These are phyloP conservation scores for Gnathonemus longibarbis DNA, from an alignment of 2,113 vertebrate species.

Conservation along the genomic window DNA sequence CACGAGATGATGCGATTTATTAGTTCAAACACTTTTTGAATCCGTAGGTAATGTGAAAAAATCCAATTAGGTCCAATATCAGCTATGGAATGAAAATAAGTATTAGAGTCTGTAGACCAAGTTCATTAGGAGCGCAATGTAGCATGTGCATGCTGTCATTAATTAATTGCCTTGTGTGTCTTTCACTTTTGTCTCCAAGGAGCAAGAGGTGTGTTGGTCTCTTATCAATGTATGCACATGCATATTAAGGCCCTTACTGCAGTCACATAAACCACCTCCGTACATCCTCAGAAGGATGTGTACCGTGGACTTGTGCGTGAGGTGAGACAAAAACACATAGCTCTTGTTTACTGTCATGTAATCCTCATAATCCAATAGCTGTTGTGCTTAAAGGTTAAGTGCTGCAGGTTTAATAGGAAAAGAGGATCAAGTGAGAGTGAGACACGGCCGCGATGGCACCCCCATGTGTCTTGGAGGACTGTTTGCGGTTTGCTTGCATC, in stretches of 20 bases:
- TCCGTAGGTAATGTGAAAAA: neutral
- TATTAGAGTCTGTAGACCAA: neutral
- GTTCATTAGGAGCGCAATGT: neutral
- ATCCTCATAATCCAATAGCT: slow-evolving; percentile 53
- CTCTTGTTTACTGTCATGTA: slow-evolving; percentile 48
- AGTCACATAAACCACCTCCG: slow-evolving; percentile 11
- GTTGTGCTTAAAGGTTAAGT: slow-evolving; percentile 32
- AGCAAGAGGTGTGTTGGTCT: neutral
- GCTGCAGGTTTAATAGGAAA: slow-evolving; percentile 43
- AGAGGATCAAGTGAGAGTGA: slow-evolving; percentile 35
- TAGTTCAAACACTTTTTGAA: slow-evolving; percentile 42
- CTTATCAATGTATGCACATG: neutral
- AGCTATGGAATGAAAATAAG: slow-evolving; percentile 2
- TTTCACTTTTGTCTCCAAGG: neutral
- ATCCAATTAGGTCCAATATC: neutral
- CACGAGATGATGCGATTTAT: neutral
- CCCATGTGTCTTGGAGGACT: slow-evolving; percentile 7
- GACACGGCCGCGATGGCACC: slow-evolving; percentile 27
- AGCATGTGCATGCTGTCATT: neutral
- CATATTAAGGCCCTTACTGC: neutral
- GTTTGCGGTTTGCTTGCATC: neutral
- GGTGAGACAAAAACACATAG: slow-evolving; percentile 43
- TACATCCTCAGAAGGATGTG: slow-evolving; percentile 2
- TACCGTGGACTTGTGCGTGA: neutral
- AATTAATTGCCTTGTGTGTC: neutral